Evolutionary conservation across 2,113 vertebrate species (phyloP).

Genomic region (Ancistrus triradiatus): DNA sequence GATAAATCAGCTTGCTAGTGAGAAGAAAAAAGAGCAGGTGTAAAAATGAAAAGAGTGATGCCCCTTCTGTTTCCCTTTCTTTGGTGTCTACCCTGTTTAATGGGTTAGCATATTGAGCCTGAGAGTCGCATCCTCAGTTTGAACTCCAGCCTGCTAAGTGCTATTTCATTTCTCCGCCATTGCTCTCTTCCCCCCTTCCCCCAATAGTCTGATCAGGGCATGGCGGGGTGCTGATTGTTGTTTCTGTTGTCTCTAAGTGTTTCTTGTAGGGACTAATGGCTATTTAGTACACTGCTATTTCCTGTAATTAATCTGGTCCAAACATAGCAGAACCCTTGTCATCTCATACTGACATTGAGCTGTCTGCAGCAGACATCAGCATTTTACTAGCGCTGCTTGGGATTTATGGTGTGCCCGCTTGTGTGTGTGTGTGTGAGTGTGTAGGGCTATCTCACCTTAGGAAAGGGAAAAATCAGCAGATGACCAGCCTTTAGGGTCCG

Average conservation of each 20-base stretch:
- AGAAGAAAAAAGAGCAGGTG: slow-evolving; percentile 19
- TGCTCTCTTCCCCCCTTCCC: neutral
- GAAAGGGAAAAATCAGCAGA: slow-evolving; percentile 66
- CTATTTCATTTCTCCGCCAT: slow-evolving; percentile 19
- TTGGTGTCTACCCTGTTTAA: slow-evolving; percentile 21
- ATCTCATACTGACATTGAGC: slow-evolving; percentile 38
- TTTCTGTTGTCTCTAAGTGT: slow-evolving; percentile 47
- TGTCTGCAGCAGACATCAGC: slow-evolving; percentile 12
- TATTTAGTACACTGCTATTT: slow-evolving; percentile 44
- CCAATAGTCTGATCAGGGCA: slow-evolving; percentile 24
- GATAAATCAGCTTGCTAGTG: slow-evolving; percentile 43
- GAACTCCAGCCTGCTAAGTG: slow-evolving; percentile 2
- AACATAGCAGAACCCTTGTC: slow-evolving; percentile 45
- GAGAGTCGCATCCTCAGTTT: neutral
- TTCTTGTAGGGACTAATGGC: slow-evolving; percentile 44
- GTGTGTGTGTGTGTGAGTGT: slow-evolving; percentile 13
- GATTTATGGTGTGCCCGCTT: slow-evolving; percentile 19
- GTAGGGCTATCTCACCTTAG: slow-evolving; percentile 62
- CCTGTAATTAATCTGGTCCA: slow-evolving; percentile 51
- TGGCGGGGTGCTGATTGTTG: slow-evolving; percentile 41
- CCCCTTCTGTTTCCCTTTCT: slow-evolving; percentile 36
- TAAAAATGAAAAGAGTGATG: slow-evolving; percentile 39
- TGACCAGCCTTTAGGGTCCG: slow-evolving; percentile 71
- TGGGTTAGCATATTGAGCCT: slow-evolving; percentile 17
- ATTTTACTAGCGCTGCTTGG: slow-evolving; percentile 23